Conservation (phyloP, 2,888 invertebrate species). For the Orchesellides sinensis region DNA sequence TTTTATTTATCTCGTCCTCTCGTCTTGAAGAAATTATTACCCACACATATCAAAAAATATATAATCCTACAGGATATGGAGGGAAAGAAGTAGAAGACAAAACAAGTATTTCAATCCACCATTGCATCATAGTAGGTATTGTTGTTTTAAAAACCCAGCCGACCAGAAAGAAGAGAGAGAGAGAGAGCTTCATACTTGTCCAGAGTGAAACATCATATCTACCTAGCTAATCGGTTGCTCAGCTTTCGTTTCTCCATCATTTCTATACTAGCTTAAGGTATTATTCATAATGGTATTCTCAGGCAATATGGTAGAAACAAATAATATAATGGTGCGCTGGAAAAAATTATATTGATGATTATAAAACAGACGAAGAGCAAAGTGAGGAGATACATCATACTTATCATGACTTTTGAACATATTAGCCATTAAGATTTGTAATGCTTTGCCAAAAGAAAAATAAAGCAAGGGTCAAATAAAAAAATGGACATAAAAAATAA, state of each 20-base stretch:
- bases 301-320: too few species aligned
- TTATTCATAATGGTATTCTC: conserved; percentile 55
- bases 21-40: conserved; percentile 58
- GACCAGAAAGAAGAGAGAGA: neutral
- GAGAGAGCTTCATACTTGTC: neutral
- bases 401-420: conserved; percentile 60
- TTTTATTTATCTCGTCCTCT: conserved; percentile 63
- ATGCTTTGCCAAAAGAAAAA: conserved; percentile 29
- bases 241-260: neutral
- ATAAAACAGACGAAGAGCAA: conserved; percentile 10
- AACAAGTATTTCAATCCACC: too few species aligned
- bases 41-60: conserved; percentile 60
- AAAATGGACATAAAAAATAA: neutral
- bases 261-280: neutral
- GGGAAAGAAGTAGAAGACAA: conserved; percentile 8
- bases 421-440: conserved; percentile 56
- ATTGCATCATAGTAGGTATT: too few species aligned
- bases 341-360: conserved; percentile 28
- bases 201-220: neutral
- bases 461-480: neutral
- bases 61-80: conserved; percentile 20
- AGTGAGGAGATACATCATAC: conserved; percentile 53
- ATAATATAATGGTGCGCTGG: neutral
- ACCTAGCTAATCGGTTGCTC: conserved; percentile 3
- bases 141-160: too few species aligned